Percentiles rank a stretch among this genome's conserved stretches.
phyloP scores from a whole-genome alignment of 2,797 vertebrate species.

The Catharus ustulatus region DNA sequence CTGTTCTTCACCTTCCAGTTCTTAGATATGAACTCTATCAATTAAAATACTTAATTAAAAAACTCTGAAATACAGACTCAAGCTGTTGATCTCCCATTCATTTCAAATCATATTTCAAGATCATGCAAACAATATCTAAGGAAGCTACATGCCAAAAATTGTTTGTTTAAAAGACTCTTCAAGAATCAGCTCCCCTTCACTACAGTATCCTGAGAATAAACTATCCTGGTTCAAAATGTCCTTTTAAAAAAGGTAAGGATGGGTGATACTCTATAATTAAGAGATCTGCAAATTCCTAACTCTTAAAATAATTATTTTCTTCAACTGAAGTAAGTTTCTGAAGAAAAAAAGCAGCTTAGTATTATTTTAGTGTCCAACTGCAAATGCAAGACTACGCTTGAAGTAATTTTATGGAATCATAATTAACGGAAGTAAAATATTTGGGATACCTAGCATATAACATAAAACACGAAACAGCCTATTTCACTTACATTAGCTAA shows the following conservation, averaged over 20 bases:
- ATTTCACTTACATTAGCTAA: not conserved
- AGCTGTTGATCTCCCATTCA: not conserved
- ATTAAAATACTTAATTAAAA: not conserved
- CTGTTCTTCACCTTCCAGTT: not conserved
- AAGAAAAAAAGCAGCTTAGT: not conserved
- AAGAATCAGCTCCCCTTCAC: not conserved
- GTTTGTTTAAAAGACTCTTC: not conserved
- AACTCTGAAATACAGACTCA: not conserved
- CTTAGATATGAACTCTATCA: not conserved
- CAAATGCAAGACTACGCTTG: not conserved
- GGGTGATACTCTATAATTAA: not conserved
- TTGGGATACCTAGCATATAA: not conserved
- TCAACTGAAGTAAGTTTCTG: not conserved
- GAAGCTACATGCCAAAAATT: not conserved
- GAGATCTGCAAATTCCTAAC: not conserved
- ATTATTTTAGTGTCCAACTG: not conserved
- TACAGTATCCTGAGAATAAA: not conserved
- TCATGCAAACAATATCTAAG: not conserved
- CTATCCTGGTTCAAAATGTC: not conserved
- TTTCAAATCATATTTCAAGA: not conserved
- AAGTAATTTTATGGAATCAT: not conserved
- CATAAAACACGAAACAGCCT: not conserved
- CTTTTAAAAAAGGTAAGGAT: not conserved
- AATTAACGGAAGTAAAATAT: not conserved
- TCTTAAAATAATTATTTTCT: not conserved